Evolutionary conservation across 2,797 vertebrate species (phyloP).

Genomic region (Ambastaia sidthimunki): DNA sequence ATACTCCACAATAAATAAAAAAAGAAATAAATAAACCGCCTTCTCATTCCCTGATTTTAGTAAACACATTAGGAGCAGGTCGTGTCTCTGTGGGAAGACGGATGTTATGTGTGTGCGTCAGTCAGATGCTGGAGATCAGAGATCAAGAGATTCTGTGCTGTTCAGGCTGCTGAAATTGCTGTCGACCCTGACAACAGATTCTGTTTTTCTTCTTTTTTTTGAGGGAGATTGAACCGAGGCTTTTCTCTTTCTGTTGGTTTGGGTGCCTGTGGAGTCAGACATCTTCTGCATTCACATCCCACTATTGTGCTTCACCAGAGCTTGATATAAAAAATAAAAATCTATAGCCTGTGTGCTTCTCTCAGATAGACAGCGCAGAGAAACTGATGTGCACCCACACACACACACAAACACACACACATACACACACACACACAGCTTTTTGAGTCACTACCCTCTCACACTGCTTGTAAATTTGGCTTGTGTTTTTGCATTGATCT

Average conservation of each 20-base stretch:
- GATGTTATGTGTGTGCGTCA: constrained; percentile 74
- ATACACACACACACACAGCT: too few relatives aligned
- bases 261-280: constrained; percentile 65
- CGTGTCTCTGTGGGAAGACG: constrained; percentile 50
- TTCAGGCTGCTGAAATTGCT: constrained; percentile 74
- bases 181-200: constrained; percentile 69
- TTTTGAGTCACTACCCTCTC: too few relatives aligned
- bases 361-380: neutral
- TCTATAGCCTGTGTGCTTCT: constrained; percentile 17
- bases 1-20: constrained; percentile 36
- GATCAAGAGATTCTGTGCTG: constrained; percentile 70
- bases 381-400: too few relatives aligned
- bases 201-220: constrained; percentile 50
- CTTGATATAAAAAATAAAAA: constrained; percentile 25
- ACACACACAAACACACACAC: too few relatives aligned
- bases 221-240: constrained; percentile 59
- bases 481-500: too few relatives aligned
- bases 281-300: constrained; percentile 57
- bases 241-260: constrained; percentile 56
- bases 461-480: too few relatives aligned
- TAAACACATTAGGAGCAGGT: constrained; percentile 45
- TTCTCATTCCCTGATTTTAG: constrained; percentile 40
- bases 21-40: constrained; percentile 12
- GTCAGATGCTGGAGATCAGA: constrained; percentile 73
- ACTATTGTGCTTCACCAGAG: constrained; percentile 58